phyloP scores from a whole-genome alignment of 2,797 vertebrate species.

The Eurystomus glaucurus region DNA sequence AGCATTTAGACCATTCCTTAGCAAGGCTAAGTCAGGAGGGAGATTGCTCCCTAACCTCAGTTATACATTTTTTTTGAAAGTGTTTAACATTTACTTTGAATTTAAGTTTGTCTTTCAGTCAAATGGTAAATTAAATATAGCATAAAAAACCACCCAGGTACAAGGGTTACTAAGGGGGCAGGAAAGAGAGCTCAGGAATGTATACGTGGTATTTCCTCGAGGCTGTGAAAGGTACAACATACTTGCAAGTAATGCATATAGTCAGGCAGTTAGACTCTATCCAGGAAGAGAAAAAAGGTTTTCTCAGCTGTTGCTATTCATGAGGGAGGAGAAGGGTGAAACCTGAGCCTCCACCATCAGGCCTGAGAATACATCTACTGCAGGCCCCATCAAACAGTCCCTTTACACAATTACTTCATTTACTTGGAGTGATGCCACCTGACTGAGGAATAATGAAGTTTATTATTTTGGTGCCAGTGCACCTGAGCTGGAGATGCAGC shows the following conservation, averaged over 20 bases:
- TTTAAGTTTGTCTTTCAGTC: background rate
- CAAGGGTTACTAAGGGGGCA: background rate
- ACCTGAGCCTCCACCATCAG: background rate
- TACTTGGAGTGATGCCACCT: background rate
- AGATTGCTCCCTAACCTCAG: background rate
- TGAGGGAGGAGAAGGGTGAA: background rate
- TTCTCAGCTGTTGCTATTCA: background rate
- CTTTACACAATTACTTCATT: background rate
- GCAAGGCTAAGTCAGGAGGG: background rate
- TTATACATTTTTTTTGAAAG: background rate
- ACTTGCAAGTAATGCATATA: background rate
- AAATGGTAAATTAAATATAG: conserved; percentile 35
- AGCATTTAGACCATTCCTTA: background rate
- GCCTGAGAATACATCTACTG: background rate
- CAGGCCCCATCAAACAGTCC: background rate
- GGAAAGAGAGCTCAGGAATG: conserved; percentile 3
- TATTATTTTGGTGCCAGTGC: background rate
- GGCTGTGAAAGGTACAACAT: background rate
- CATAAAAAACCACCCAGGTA: background rate
- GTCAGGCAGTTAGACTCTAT: background rate
- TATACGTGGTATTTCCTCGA: background rate
- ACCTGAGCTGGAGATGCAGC: background rate
- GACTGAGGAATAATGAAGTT: background rate
- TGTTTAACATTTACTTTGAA: conserved; percentile 41
- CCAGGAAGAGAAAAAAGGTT: background rate